phyloP scores from a whole-genome alignment of 92 coral and sea anemone genomes.

The Parazoanthus atlanticus region DNA sequence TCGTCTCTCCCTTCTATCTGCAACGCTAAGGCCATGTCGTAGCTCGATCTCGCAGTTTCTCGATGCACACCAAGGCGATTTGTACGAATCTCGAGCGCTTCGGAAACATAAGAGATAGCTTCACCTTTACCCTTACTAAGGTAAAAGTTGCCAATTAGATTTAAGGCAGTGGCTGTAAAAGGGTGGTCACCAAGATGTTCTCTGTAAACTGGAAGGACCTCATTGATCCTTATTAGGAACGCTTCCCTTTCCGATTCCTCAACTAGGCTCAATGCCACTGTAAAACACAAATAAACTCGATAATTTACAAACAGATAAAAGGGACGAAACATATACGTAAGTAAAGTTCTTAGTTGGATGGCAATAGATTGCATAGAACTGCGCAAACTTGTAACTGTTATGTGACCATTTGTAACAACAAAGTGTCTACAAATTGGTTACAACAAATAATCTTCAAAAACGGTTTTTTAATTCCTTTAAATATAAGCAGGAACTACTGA shows the following conservation, averaged over 20 bases:
- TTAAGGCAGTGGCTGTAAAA: slow-evolving; percentile 58
- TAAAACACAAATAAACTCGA: not conserved
- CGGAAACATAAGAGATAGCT: slow-evolving; percentile 36
- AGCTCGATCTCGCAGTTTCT: slow-evolving; percentile 58
- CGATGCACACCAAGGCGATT: slow-evolving; percentile 56
- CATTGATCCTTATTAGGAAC: slow-evolving; percentile 22
- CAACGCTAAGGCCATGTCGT: slow-evolving; percentile 54
- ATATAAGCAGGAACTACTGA: not conserved
- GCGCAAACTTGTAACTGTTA: too few relatives aligned
- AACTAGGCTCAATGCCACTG: not conserved
- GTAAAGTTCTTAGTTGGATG: too few relatives aligned
- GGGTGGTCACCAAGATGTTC: slow-evolving; percentile 63
- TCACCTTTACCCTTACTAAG: slow-evolving; percentile 37
- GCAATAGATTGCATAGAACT: too few relatives aligned
- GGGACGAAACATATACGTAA: too few relatives aligned
- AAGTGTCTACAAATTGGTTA: not conserved
- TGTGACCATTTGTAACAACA: not conserved
- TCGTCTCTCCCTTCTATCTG: not conserved
- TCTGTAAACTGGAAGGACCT: slow-evolving; percentile 54
- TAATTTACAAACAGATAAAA: not conserved
- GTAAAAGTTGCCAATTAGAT: slow-evolving; percentile 57
- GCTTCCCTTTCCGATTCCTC: slow-evolving; percentile 42
- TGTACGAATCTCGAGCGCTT: slow-evolving; percentile 52
- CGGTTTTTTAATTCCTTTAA: not conserved
- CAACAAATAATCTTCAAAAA: not conserved